These are phyloP conservation scores for Gopherus flavomarginatus DNA, from an alignment of 2,113 vertebrate genomes.

Conservation along the genomic window DNA sequence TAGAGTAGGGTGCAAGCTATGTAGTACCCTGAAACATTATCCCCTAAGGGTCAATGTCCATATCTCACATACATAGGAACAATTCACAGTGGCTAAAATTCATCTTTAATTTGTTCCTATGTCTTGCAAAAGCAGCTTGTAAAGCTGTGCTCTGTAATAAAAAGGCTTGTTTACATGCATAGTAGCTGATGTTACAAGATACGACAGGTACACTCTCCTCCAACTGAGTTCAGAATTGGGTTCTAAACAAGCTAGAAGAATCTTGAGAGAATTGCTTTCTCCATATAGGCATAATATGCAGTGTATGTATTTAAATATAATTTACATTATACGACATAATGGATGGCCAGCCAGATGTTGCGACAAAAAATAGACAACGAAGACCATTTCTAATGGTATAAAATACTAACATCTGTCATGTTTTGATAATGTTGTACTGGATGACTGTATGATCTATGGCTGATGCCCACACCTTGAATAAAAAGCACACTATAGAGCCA, in stretches of 20 bases:
- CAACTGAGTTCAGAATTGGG: neutral
- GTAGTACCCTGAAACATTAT: neutral
- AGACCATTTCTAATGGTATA: slow-evolving; percentile 34
- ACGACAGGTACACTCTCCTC: neutral
- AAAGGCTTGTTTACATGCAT: neutral
- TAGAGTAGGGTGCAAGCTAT: neutral
- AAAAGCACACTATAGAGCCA: neutral
- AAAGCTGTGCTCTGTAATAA: neutral
- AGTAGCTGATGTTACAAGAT: neutral
- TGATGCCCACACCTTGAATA: neutral
- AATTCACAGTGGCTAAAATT: neutral
- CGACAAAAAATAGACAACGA: slow-evolving; percentile 8
- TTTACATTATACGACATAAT: neutral
- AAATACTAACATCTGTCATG: slow-evolving; percentile 19
- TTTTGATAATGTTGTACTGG: slow-evolving; percentile 9
- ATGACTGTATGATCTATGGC: neutral
- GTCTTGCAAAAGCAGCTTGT: neutral
- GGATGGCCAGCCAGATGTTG: slow-evolving; percentile 36
- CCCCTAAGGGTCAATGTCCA: neutral
- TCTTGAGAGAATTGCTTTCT: neutral
- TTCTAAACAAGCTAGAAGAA: neutral
- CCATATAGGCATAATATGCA: neutral
- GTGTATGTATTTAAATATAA: neutral
- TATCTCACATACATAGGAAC: neutral
- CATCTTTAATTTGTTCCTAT: neutral